Evolutionary conservation across 2,797 vertebrate genomes (phyloP), one percentile per base, ranked within the genome.

Genomic region (Sebastes umbrosus): DNA sequence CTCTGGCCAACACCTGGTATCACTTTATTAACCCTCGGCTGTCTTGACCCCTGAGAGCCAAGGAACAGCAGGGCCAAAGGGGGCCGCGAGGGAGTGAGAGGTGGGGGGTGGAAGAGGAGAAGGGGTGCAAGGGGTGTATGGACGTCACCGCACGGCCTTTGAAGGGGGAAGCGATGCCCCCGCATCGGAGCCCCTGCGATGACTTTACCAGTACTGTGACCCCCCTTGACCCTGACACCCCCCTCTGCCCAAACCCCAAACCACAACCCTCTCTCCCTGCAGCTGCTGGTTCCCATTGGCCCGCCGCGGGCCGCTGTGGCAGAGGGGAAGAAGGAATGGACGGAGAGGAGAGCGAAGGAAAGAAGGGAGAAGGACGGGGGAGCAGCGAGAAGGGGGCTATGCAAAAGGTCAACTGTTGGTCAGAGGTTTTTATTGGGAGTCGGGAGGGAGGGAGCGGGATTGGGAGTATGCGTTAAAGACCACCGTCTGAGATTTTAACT

Each of bases 401-500:
- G 88, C 85, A 78, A 95, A 93, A 95, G 96, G 96, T 96, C 96
- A 96, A 89, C 93, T 90, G 93, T 93, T 96, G 96, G 96, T 96
- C 96, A 96, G 95, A 93, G 92, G 89, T 92, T 96, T 96, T 96
- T 96, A 96, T 96, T 95, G 94, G 94, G 90, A 93, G 88, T 84
- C 84, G 75, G 92, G 90, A 91, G 90, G 93, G 93, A 93, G 90
- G 90, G 93, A 92, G 90, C 27, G 27, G 73, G 83, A 90, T 86
- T 88, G 89, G 93, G 94, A 93, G 91, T 94, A 93, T 91, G 93
- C 80, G 90, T 94, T 96, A 93, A 94, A 95, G 96, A 96, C 96
- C 96, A 96, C 96, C 95, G 94, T 95, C 95, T 95, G 93, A 96
- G 96, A 95, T 94, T 96, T 96, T 96, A 96, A 96, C 95, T 94